A percentile compares a stretch with the other conserved stretches of the same genome.
Conservation (phyloP, 2,113 vertebrate species). For the Gasterosteus nipponicus region DNA sequence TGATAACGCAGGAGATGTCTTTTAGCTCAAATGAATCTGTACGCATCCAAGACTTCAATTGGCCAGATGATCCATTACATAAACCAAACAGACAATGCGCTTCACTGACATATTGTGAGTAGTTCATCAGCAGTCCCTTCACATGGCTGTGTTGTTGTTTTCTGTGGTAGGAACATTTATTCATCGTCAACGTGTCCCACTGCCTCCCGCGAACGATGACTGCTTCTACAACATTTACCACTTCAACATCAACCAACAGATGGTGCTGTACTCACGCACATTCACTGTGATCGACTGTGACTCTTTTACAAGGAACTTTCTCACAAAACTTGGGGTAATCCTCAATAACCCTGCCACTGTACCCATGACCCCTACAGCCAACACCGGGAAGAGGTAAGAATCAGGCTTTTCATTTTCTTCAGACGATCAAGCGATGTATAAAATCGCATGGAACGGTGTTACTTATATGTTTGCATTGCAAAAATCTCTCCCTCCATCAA, state of each 20-base stretch:
- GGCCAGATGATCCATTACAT: not conserved
- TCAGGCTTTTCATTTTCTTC: not conserved
- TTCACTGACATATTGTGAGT: not conserved
- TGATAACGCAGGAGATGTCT: not conserved
- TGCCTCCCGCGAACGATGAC: slow-evolving; percentile 88
- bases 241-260: slow-evolving; percentile 89
- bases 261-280: slow-evolving; percentile 84
- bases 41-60: not conserved
- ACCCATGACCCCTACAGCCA: slow-evolving; percentile 87
- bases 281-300: slow-evolving; percentile 90
- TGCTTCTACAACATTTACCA: slow-evolving; percentile 87
- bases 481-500: not conserved
- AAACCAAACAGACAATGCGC: not conserved
- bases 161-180: slow-evolving; percentile 84
- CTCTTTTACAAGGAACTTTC: slow-evolving; percentile 87
- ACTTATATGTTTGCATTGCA: not conserved
- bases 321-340: slow-evolving; percentile 86
- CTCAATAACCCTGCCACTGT: slow-evolving; percentile 74
- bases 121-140: not conserved
- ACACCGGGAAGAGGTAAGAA: slow-evolving; percentile 78
- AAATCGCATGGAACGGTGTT: not conserved
- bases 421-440: not conserved
- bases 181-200: slow-evolving; percentile 87
- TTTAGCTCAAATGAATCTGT: not conserved
- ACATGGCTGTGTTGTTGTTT: not conserved